Evolutionary conservation across 2,797 vertebrate genomes (phyloP).

Genomic region (Natrix natrix): DNA sequence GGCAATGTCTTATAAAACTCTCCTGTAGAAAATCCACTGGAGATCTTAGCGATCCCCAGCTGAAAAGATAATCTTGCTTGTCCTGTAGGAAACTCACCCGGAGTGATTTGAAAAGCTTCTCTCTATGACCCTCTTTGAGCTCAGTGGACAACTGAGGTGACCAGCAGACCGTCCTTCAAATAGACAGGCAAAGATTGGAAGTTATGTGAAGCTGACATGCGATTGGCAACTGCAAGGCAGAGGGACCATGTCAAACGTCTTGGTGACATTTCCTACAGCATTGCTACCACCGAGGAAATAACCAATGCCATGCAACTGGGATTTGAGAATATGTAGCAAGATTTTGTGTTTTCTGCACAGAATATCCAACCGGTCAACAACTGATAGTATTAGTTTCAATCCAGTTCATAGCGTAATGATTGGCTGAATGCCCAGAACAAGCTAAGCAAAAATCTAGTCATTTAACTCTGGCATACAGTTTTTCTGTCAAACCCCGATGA

Average conservation of each 20-base stretch:
- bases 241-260: not conserved
- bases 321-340: not conserved
- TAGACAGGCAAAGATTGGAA: not conserved
- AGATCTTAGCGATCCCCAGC: not conserved
- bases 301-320: not conserved
- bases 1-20: not conserved
- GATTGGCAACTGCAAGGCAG: not conserved
- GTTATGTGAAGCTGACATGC: not conserved
- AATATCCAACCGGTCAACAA: constrained; percentile 61
- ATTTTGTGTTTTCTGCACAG: constrained; percentile 26
- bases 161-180: not conserved
- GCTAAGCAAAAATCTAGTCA: constrained; percentile 59
- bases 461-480: constrained; percentile 57
- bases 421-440: constrained; percentile 59
- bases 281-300: not conserved
- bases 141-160: not conserved
- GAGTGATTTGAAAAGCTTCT: not conserved
- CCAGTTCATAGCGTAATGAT: constrained; percentile 49
- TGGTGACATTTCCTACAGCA: not conserved
- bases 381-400: constrained; percentile 51
- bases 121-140: not conserved
- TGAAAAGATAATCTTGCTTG: not conserved
- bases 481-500: constrained; percentile 53
- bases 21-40: not conserved
- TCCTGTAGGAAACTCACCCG: not conserved